phyloP scores from a whole-genome alignment of 2,797 vertebrate species.

The Xenentodon cancila region DNA sequence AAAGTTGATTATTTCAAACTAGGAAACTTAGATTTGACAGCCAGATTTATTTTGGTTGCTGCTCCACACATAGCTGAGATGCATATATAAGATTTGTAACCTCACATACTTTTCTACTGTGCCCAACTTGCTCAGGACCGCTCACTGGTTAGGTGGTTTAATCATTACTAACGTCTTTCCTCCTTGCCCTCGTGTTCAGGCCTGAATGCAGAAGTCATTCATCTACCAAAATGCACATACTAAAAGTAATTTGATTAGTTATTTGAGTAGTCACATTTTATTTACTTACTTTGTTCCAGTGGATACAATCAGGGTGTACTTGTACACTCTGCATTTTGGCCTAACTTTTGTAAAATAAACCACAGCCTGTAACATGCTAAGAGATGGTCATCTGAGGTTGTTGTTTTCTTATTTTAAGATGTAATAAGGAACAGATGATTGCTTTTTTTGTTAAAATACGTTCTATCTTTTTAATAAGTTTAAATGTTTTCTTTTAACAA shows the following conservation, averaged over 20 bases:
- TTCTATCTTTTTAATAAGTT: too few species aligned
- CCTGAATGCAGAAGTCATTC: background rate
- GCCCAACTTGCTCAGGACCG: background rate
- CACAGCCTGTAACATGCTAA: too few species aligned
- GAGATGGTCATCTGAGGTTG: background rate
- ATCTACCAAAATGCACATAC: background rate
- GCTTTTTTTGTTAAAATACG: background rate
- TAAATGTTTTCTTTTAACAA: too few species aligned
- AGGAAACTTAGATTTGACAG: slow-evolving; percentile 3
- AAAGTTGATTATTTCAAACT: slow-evolving; percentile 9
- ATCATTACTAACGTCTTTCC: too few species aligned
- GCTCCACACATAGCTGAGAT: background rate
- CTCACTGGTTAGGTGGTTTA: background rate
- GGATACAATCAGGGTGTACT: background rate
- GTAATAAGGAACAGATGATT: background rate
- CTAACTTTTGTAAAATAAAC: background rate
- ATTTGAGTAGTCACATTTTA: background rate
- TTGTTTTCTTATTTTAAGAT: background rate
- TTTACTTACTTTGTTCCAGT: background rate
- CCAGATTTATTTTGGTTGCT: slow-evolving; percentile 20
- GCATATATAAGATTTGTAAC: slow-evolving; percentile 4
- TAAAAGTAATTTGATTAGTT: background rate
- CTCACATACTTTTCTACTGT: slow-evolving; percentile 3
- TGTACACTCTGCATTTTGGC: background rate
- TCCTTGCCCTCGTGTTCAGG: background rate